A percentile compares a stretch with the other conserved stretches of the same genome.
These are phyloP conservation scores for Agapornis roseicollis DNA, from an alignment of 2,113 vertebrate genomes.

Conservation along the genomic window DNA sequence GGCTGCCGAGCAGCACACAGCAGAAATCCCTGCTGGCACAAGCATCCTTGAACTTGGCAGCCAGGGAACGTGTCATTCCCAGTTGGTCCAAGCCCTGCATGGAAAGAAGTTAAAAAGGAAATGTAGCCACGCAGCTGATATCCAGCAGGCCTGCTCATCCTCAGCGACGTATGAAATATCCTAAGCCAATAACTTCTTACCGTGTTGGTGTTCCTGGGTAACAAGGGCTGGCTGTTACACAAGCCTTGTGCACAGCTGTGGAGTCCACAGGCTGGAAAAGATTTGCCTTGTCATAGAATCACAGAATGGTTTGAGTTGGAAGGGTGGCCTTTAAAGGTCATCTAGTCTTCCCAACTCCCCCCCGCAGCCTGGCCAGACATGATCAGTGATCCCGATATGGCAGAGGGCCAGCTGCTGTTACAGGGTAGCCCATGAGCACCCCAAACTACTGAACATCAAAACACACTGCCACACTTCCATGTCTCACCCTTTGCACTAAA, in stretches of 20 bases:
- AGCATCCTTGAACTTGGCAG: not conserved
- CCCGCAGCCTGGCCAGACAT: not conserved
- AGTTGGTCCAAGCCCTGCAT: not conserved
- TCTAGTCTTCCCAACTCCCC: not conserved
- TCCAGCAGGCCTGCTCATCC: not conserved
- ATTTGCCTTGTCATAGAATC: not conserved
- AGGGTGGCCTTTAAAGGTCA: not conserved
- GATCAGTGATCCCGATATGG: rapidly evolving
- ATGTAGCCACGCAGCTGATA: not conserved
- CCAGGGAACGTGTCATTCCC: not conserved
- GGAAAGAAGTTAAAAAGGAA: not conserved
- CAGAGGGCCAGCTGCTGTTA: not conserved
- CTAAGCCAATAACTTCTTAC: not conserved
- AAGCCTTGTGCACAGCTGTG: not conserved
- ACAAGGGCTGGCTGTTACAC: slow-evolving; percentile 20
- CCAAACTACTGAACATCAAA: not conserved
- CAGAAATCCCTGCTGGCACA: slow-evolving; percentile 24
- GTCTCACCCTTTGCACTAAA: not conserved
- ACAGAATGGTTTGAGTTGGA: not conserved
- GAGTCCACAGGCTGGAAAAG: not conserved
- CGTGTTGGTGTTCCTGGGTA: not conserved
- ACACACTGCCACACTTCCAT: rapidly evolving
- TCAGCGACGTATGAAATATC: not conserved
- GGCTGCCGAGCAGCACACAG: not conserved
- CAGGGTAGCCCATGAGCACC: not conserved